These are phyloP conservation scores for Crepidodera aurea DNA, from an alignment of 2,888 invertebrate species.

Conservation along the genomic window DNA sequence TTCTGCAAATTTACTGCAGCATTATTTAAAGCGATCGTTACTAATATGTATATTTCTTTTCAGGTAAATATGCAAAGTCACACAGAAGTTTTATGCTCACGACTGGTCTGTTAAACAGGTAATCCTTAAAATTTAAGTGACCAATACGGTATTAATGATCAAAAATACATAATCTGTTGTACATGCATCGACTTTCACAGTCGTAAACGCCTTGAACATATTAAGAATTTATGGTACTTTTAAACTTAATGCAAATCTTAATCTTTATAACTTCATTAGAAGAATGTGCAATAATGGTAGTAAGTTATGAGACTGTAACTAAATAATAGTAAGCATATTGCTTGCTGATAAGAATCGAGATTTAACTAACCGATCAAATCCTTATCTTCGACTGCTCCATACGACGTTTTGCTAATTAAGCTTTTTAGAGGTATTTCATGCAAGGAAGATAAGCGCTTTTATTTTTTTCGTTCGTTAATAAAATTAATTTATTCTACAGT, in stretches of 20 bases:
- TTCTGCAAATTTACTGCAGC: too few relatives aligned
- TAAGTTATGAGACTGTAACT: background rate
- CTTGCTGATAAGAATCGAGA: slow-evolving; percentile 3
- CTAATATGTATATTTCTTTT: background rate
- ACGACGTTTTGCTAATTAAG: background rate
- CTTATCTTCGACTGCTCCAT: background rate
- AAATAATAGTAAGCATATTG: background rate
- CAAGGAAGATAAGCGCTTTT: too few relatives aligned
- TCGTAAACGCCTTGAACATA: background rate
- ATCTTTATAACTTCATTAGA: slow-evolving; percentile 5
- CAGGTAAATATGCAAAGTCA: background rate
- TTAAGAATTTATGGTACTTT: background rate
- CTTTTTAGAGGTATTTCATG: too few relatives aligned
- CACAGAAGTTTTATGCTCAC: background rate
- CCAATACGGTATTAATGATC: background rate
- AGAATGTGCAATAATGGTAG: background rate
- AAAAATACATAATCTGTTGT: background rate
- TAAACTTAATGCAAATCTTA: background rate
- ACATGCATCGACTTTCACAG: background rate
- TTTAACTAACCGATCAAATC: background rate
- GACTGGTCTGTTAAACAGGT: background rate
- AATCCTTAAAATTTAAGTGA: background rate
- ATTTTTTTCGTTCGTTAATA: too few relatives aligned
- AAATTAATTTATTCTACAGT: too few relatives aligned
- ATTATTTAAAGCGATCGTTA: too few relatives aligned